Base-by-base conservation (phyloP, 2,113 vertebrate species). In the Proteles cristata region DNA sequence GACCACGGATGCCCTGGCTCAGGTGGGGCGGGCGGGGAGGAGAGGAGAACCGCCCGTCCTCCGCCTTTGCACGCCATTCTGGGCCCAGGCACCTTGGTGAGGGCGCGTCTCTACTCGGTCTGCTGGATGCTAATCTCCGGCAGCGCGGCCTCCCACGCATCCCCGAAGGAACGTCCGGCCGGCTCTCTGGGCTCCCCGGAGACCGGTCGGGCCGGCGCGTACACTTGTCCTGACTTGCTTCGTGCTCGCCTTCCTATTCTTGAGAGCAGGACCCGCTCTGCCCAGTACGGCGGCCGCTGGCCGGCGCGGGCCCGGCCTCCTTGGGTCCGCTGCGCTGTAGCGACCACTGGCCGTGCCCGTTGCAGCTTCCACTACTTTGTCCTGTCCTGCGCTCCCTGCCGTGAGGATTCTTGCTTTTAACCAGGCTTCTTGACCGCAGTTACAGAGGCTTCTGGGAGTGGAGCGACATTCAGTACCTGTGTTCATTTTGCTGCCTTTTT, bases 261-360 rank as follows among this genome's bases (percentile, higher is more conserved):
- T 8, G 9, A 26, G 53, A 4, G 7, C 10, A 73, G n/a, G 50
- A 39, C 82, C 71, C 4, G 11, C 33, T 43, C 31, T 6, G 39
- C 8, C 31, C 1, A 14, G 4, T 1, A 1, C 5, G 8, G 14
- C 16, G 10, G 48, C 73, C 35, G 0, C 35, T 5, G 0, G 84
- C 50, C 28, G 0, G 25, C 5, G n/a, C 0, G 28, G 19, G 48
- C 31, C 21, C 4, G 11, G 2, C 5, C 0, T 65, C 63, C 53
- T 23, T 5, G 0, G 65, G 10, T 19, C 35, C 11, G 7, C 45
- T 28, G 0, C 1, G 28, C n/a, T 17, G 1, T 12, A 2, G 26
- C 31, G 7, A 8, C 21, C 2, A 1, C 61, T 0, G 21, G 66
- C 85, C 26, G 0, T 0, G 3, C 43, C 45, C 45, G 33, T 25